Evolutionary conservation across 2,113 vertebrate genomes (phyloP).

Genomic region (Mastomys natalensis): DNA sequence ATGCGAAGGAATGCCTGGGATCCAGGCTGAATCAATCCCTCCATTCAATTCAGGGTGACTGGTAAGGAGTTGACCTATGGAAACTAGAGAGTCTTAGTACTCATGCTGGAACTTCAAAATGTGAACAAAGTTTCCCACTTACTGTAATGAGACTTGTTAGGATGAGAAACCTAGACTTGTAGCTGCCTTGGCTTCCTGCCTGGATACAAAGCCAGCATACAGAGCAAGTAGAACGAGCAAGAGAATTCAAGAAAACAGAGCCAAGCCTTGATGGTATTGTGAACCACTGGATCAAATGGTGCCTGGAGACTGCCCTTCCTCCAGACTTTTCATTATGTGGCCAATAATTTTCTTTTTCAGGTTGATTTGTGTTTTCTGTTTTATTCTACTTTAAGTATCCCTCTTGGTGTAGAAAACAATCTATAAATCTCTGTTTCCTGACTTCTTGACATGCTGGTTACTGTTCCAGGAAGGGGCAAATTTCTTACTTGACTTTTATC

Average conservation of each 20-base stretch:
- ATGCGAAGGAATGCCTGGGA: not conserved
- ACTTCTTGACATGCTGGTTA: constrained; percentile 29
- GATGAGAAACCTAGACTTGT: constrained; percentile 21
- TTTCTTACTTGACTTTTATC: not conserved
- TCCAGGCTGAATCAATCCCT: not conserved
- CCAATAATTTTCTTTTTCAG: constrained; percentile 29
- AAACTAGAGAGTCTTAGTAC: not conserved
- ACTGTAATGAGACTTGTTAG: not conserved
- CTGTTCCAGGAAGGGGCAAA: not conserved
- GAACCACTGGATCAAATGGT: constrained; percentile 6
- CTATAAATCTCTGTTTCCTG: constrained; percentile 28
- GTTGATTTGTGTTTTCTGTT: constrained; percentile 58
- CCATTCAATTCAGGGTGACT: not conserved
- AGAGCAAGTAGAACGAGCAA: constrained; percentile 46
- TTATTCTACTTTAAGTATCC: constrained; percentile 4
- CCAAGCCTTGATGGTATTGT: constrained; percentile 26
- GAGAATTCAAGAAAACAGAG: constrained; percentile 26
- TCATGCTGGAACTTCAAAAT: not conserved
- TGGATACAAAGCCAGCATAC: constrained; percentile 5
- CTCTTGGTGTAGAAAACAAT: not conserved
- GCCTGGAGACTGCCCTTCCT: not conserved
- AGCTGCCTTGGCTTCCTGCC: constrained; percentile 2
- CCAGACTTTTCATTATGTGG: constrained; percentile 30
- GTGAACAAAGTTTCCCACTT: constrained; percentile 14
- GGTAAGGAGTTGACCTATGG: not conserved